Evolutionary conservation across 2,888 invertebrate species (phyloP), one percentile per base, ranked within the genome.

Genomic region (Vanessa cardui): DNA sequence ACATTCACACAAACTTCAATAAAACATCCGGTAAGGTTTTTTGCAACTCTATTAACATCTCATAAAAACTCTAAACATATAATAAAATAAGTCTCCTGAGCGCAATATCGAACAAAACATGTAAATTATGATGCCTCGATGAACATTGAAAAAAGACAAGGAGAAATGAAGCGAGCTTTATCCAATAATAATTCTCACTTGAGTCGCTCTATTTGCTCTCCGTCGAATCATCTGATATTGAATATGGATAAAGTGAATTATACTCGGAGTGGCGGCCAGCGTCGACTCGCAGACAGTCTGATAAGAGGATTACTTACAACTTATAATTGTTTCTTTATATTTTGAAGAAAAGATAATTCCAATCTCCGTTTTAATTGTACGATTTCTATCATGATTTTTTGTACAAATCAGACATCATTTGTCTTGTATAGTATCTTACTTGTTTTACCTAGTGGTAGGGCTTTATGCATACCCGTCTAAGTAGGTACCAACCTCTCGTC

Each of bases 131-230:
- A 58, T 31, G 49, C 63, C 33, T 21, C 50, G 50, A 60, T 49
- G 63, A 52, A 56, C 50, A 66, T 18, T 47, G 45, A 58, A 68
- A 54, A 68, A 68, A 62, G 54, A 54, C 46, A 63, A 63, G 56
- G 45, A 33, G 31, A 63, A 56, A 50, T 52, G 63, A 87, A 84
- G 80, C 84, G 84, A 81, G 86, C 85, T 88, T 89, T 88, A 90
- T 90, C 85, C 90, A 89, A 92, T 90, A 90, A 90, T 90, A 91
- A 90, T 90, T 90, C 85, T 89, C 90, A 90, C 89, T 91, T 83
- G 89, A 86, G 86, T 87, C 88, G 89, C 84, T 90, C 88, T 90
- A 90, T 91, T 92, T 92, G 90, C 86, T 83, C 64, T 61, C 66
- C 87, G 84, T 81, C 85, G 87, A 88, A 87, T 88, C 85, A 82